Base-by-base conservation (phyloP, 2,797 vertebrate genomes). In the Rhinichthys osculus region DNA sequence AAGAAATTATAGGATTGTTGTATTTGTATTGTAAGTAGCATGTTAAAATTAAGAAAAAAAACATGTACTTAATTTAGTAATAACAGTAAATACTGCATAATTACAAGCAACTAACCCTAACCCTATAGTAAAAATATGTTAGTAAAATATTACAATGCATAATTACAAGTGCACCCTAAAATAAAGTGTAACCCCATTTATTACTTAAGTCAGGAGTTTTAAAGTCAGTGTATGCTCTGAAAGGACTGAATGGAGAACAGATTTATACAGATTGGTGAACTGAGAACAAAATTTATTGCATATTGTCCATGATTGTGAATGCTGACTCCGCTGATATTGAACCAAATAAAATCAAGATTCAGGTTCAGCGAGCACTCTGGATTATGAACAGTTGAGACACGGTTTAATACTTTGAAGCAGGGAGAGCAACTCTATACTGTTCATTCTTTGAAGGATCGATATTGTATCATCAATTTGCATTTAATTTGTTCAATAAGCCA, bases 341-440 rank as follows among this genome's bases (percentile, higher is more conserved):
- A 57, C 50, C 72, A n/a, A 57, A 30, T 66, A 3, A 14, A 57
- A 52, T 38, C 74, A 57, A 7, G 52, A n/a, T 52, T 52, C 44
- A 52, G 30, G 73, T 57, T 35, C 14, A 16, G 47, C 14, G 21
- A 35, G 11, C 21, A 57, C 33, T 57, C 3, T 59, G 50, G 50
- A 38, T 7, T 16, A 16, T 64, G 30, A 66, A 33, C 14, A 66
- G 3, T n/a, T 54, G 33, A 77, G 52, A 40, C 3, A 9, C 52
- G 40, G 52, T 35, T 77, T 78, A 78, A 27, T 42, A 62, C 38
- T n/a, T 50, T 62, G 13, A 77, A 77, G 33, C 52, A 38, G 21
- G 21, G 52, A 23, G 7, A 77, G 23, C 35, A n/a, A n/a, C 54
- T 78, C 21, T 42, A 42, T 78, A 17, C 52, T 5, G 3, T 59